Conservation (phyloP, 2,797 vertebrate species). For the Rhadinocentrus ornatus region DNA sequence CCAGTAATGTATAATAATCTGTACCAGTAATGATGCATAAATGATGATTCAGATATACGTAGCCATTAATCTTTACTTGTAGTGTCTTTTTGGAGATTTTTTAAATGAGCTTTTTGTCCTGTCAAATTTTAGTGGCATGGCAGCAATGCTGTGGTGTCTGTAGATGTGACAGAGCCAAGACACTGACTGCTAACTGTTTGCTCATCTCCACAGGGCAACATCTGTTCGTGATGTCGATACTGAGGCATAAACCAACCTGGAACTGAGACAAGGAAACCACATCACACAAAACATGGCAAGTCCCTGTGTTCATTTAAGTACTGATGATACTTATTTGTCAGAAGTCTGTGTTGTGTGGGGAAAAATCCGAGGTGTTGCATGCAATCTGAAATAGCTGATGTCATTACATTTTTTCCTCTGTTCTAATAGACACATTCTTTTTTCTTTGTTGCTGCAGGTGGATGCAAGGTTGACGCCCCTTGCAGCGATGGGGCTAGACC, state of each 20-base stretch:
- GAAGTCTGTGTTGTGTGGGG: slow-evolving; percentile 21
- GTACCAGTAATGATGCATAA: not conserved
- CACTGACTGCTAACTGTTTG: slow-evolving; percentile 61
- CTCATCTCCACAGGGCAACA: slow-evolving; percentile 79
- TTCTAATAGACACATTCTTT: not conserved
- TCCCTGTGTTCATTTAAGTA: slow-evolving; percentile 33
- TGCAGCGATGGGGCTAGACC: slow-evolving; percentile 93
- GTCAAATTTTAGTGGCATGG: not conserved
- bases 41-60: not conserved
- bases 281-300: slow-evolving; percentile 85
- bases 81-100: not conserved
- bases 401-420: not conserved
- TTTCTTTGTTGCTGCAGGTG: slow-evolving; percentile 82
- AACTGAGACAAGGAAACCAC: slow-evolving; percentile 82
- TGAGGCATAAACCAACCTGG: slow-evolving; percentile 78
- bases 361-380: slow-evolving; percentile 21
- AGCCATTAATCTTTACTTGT: not conserved
- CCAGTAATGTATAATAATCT: too few relatives aligned
- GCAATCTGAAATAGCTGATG: not conserved
- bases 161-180: slow-evolving; percentile 58
- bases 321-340: slow-evolving; percentile 24
- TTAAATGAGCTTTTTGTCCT: not conserved
- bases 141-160: slow-evolving; percentile 12
- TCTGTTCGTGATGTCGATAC: slow-evolving; percentile 84
- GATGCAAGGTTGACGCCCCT: slow-evolving; percentile 96